Conservation (phyloP, 2,113 vertebrate species). For the Podocnemis expansa region DNA sequence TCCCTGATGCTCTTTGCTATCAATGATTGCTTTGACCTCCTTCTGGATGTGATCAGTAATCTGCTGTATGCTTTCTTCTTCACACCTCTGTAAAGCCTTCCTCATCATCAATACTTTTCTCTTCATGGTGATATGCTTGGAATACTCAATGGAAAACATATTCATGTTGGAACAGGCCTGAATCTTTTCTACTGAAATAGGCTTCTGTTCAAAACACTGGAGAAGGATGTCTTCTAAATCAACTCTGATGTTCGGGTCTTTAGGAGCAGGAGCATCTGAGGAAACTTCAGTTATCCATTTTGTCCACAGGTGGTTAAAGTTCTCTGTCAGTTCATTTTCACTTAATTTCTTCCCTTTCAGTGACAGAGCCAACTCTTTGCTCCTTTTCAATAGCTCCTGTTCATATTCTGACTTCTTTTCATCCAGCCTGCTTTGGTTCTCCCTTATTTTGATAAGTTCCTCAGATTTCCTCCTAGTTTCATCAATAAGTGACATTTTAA, state of each 20-base stretch:
- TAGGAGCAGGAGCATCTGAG: not conserved
- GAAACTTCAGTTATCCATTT: constrained; percentile 48
- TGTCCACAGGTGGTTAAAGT: constrained; percentile 67
- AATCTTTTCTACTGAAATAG: not conserved
- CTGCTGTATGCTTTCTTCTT: not conserved
- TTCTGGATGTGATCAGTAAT: not conserved
- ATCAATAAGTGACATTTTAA: constrained; percentile 54
- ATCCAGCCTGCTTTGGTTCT: constrained; percentile 29
- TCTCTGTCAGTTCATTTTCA: constrained; percentile 36
- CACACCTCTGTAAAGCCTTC: not conserved
- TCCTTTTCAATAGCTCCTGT: constrained; percentile 57
- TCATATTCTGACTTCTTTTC: constrained; percentile 51
- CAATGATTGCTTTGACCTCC: too few species aligned
- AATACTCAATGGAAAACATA: constrained; percentile 35
- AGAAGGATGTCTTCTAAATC: constrained; percentile 53
- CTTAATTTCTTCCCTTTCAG: constrained; percentile 42
- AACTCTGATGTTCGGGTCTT: constrained; percentile 4
- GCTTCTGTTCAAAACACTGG: constrained; percentile 16
- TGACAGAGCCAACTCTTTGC: constrained; percentile 39
- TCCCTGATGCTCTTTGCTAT: not conserved
- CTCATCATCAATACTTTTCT: fast-evolving
- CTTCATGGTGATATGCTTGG: not conserved
- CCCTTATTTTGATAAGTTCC: constrained; percentile 42
- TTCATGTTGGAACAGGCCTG: too few species aligned
- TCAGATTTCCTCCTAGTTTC: constrained; percentile 41